Conservation (phyloP, 2,888 invertebrate genomes). For the Cephus rjabovi region DNA sequence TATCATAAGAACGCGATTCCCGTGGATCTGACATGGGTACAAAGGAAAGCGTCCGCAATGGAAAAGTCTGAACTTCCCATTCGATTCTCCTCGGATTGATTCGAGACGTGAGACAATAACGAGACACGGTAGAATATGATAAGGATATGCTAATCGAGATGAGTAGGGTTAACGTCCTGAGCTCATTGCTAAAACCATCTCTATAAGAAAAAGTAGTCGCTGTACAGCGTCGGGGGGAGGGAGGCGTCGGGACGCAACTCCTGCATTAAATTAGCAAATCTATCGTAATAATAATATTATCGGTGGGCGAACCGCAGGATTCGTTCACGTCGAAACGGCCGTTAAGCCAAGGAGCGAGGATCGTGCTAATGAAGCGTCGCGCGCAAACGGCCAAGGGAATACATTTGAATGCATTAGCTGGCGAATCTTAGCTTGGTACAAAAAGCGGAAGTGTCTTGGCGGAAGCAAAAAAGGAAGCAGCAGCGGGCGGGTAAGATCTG, state of each 20-base stretch:
- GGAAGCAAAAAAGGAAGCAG: neutral
- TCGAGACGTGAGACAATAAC: neutral
- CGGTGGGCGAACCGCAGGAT: conserved; percentile 33
- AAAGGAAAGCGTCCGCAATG: neutral
- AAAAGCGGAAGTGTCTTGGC: neutral
- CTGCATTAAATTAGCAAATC: conserved; percentile 57
- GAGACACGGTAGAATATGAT: neutral
- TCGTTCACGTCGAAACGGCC: conserved; percentile 21
- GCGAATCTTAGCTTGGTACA: neutral
- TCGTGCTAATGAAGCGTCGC: conserved; percentile 58
- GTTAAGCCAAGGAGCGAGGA: conserved; percentile 17
- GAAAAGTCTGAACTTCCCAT: neutral
- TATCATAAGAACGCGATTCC: neutral
- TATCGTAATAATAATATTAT: conserved; percentile 62
- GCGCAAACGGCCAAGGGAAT: conserved; percentile 49
- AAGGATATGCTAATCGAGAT: neutral
- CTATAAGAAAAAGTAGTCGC: neutral
- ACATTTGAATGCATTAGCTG: conserved; percentile 57
- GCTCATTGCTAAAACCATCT: conserved; percentile 6
- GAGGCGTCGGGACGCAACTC: conserved; percentile 22
- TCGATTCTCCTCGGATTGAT: neutral
- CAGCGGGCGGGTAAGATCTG: neutral
- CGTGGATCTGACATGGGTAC: neutral
- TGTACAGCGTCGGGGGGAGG: neutral
- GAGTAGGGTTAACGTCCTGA: neutral